Evolutionary conservation across 2,888 invertebrate genomes (phyloP).

Genomic region (Gryllus longicercus): DNA sequence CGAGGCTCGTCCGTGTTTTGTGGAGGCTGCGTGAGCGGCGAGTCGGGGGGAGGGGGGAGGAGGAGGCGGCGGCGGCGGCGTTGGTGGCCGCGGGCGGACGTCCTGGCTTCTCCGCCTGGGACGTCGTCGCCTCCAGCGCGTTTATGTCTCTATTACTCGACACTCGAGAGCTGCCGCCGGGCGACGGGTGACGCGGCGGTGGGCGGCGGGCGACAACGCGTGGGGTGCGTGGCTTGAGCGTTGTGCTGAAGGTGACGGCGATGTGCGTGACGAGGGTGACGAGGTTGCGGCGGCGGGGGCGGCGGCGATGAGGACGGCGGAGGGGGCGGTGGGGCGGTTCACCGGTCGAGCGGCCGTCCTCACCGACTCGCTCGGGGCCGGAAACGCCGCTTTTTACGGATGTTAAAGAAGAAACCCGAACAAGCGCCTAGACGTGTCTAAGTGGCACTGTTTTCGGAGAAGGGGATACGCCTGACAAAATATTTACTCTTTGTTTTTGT

Average conservation of each 20-base stretch:
- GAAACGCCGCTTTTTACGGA: neutral
- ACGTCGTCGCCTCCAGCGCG: neutral
- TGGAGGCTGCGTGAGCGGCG: neutral
- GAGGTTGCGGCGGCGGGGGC: neutral
- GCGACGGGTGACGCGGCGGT: no score
- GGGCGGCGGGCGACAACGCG: no score
- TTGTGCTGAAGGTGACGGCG: neutral
- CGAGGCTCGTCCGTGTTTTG: neutral
- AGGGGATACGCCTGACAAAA: neutral
- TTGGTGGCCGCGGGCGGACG: neutral
- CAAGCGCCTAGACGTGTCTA: constrained; percentile 5
- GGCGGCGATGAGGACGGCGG: no score
- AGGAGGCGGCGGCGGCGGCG: neutral
- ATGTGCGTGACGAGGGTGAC: neutral
- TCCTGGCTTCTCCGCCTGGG: neutral
- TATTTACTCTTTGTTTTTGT: constrained; percentile 11
- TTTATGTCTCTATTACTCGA: constrained; percentile 7
- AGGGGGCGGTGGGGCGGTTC: no score
- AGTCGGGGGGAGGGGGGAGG: neutral
- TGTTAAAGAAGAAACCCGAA: neutral
- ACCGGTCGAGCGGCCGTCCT: no score
- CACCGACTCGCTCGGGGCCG: neutral
- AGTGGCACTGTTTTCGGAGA: neutral
- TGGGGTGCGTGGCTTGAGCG: no score
- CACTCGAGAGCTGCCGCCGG: no score